Conservation (phyloP, 2,888 invertebrate genomes). For the Exephanes ischioxanthus region DNA sequence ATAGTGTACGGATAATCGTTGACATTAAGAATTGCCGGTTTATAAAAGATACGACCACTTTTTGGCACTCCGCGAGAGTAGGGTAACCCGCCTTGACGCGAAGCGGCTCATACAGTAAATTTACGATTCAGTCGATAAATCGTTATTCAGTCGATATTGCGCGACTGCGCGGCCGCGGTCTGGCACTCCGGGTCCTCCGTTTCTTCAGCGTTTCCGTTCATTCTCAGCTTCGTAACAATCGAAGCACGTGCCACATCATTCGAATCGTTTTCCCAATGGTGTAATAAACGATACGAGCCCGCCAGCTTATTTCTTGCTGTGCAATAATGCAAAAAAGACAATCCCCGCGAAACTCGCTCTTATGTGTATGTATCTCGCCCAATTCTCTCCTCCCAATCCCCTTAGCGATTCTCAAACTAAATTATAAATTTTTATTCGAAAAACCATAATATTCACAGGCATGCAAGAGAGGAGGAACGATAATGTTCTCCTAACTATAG, state of each 20-base stretch:
- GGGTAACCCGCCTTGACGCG: not conserved
- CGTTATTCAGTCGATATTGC: slow-evolving; percentile 24
- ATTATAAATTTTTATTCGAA: slow-evolving; percentile 34
- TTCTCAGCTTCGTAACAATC: slow-evolving; percentile 44
- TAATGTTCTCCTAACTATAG: slow-evolving; percentile 38
- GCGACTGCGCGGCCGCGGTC: not conserved
- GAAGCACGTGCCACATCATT: slow-evolving; percentile 38
- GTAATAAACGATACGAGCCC: slow-evolving; percentile 25
- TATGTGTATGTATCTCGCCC: not conserved
- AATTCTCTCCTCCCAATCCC: not conserved
- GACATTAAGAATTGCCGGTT: not conserved
- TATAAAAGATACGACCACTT: not conserved
- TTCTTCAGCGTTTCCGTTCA: slow-evolving; percentile 19
- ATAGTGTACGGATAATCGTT: not conserved
- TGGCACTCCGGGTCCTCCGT: not conserved
- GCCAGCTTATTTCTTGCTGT: slow-evolving; percentile 23
- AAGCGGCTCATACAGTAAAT: slow-evolving; percentile 3
- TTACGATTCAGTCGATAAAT: slow-evolving; percentile 16
- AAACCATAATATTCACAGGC: slow-evolving; percentile 20
- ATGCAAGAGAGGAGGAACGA: slow-evolving; percentile 17
- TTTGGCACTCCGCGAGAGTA: slow-evolving; percentile 7
- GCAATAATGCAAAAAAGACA: slow-evolving; percentile 9
- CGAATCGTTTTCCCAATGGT: slow-evolving; percentile 31
- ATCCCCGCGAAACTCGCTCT: not conserved
- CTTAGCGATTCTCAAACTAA: slow-evolving; percentile 6